Base-by-base conservation (phyloP, 1,140 invertebrate species). In the Pentalonia nigronervosa region DNA sequence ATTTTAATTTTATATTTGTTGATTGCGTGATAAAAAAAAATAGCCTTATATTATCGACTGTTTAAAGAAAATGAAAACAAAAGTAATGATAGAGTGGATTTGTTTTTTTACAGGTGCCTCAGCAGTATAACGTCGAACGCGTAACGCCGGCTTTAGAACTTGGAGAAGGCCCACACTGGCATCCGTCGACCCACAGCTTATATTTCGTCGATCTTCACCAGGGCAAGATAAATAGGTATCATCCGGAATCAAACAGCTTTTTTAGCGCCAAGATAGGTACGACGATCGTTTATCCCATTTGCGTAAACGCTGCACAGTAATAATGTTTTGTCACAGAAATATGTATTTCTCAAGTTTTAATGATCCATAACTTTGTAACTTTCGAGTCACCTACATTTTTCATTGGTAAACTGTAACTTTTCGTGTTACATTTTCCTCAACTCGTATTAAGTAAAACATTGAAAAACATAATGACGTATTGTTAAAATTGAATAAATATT, bases 111-210 rank as follows among this genome's bases (percentile, higher is more conserved):
- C n/a, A 50, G 60, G 30, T 11, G 17, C 3, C 1, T 17, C 30
- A 92, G 87, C 7, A 25, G 30, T 47, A 47, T 36, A 84, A 48
- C 25, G 93, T 94, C 3, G 91, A 94, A 84, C 91, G 86, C 20
- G 90, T 94, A 0, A 25, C 86, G 23, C 87, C 89, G 23, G 56
- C 50, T 41, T 56, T 94, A 1, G 92, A 89, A 89, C 84, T 95
- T 11, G 95, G 95, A 1, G 95, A 95, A 95, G 96, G 94, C 94
- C 96, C 95, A 94, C 95, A 96, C 94, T 96, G 96, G 96, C 95
- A 96, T 93, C 94, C 94, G 11, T 90, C 93, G 6, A 94, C 95
- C 11, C 94, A 96, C 83, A 94, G 94, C 34, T 94, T 96, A 14
- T 95, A 95, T 53, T 95, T 95, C 93, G 95, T 96, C 0, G 96